Evolutionary conservation across 2,797 vertebrate species (phyloP).

Genomic region (Leptoclinus maculatus): DNA sequence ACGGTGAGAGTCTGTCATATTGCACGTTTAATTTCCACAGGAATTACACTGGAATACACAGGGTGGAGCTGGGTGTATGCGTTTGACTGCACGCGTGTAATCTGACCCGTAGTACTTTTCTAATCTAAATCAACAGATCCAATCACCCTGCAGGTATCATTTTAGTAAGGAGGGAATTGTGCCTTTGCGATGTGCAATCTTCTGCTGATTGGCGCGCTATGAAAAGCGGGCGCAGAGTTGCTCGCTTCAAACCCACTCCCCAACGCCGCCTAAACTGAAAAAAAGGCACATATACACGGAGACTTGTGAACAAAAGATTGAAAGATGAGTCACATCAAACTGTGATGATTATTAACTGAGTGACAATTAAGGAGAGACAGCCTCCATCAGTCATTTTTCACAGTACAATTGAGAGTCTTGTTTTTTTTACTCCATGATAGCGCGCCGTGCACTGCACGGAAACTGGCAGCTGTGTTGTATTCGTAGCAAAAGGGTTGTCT

Average conservation of each 20-base stretch:
- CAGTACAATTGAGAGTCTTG: conserved; percentile 8
- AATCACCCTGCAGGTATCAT: conserved; percentile 53
- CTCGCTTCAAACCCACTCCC: conserved; percentile 24
- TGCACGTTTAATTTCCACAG: conserved; percentile 41
- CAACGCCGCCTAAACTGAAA: neutral
- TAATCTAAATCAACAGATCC: conserved; percentile 51
- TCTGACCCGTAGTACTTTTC: conserved; percentile 30
- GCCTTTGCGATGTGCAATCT: conserved; percentile 34
- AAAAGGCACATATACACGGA: neutral
- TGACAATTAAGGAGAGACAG: conserved; percentile 31
- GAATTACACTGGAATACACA: conserved; percentile 1
- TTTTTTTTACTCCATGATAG: conserved; percentile 1
- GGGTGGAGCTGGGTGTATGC: neutral
- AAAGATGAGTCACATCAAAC: conserved; percentile 37
- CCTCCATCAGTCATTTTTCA: conserved; percentile 25
- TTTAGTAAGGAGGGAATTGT: conserved; percentile 27
- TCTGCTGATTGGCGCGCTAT: conserved; percentile 32
- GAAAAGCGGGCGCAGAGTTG: conserved; percentile 15
- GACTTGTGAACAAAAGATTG: conserved; percentile 36
- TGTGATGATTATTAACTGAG: conserved; percentile 38
- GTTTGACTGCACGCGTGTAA: conserved; percentile 16
- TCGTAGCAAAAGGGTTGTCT: neutral
- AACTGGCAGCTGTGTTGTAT: neutral
- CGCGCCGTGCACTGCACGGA: neutral
- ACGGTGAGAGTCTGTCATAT: conserved; percentile 28